These are phyloP conservation scores for Nerophis lumbriciformis DNA, from an alignment of 2,113 vertebrate genomes.

Conservation along the genomic window DNA sequence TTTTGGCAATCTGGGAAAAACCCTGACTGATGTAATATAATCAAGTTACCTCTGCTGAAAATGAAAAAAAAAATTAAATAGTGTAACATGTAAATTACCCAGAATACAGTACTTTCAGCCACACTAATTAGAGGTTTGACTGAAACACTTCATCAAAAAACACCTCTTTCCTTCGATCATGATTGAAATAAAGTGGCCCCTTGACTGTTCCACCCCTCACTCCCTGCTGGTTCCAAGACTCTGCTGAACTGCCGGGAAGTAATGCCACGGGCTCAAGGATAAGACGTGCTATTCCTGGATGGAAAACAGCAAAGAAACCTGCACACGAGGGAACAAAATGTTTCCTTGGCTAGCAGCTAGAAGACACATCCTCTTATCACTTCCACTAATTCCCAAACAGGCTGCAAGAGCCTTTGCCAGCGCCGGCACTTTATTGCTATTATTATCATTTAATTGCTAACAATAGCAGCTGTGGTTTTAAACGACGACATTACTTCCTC, in stretches of 20 bases:
- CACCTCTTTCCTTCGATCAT: slow-evolving; percentile 36
- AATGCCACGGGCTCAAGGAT: not conserved
- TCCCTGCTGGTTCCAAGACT: slow-evolving; percentile 28
- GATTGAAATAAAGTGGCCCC: slow-evolving; percentile 40
- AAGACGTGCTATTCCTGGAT: slow-evolving; percentile 2
- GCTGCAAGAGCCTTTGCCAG: not conserved
- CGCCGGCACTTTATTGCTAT: not conserved
- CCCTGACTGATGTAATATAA: too few species aligned
- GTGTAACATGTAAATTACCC: not conserved
- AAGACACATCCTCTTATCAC: slow-evolving; percentile 2
- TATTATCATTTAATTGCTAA: slow-evolving; percentile 6
- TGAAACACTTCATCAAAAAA: slow-evolving; percentile 26
- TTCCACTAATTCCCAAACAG: not conserved
- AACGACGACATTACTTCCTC: slow-evolving; percentile 21
- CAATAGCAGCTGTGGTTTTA: slow-evolving; percentile 34
- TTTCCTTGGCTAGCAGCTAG: slow-evolving; percentile 13
- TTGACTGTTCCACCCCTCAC: slow-evolving; percentile 5
- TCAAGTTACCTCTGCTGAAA: too few species aligned
- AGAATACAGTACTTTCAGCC: not conserved
- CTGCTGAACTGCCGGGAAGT: slow-evolving; percentile 4
- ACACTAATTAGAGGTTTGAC: not conserved
- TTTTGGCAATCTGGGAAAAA: too few species aligned
- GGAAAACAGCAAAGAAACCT: slow-evolving; percentile 8
- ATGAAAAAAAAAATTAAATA: not conserved
- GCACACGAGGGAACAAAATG: slow-evolving; percentile 11